Evolutionary conservation across 2,113 vertebrate genomes (phyloP), one percentile per base, ranked within the genome.

Genomic region (Xenotilapia leptura): DNA sequence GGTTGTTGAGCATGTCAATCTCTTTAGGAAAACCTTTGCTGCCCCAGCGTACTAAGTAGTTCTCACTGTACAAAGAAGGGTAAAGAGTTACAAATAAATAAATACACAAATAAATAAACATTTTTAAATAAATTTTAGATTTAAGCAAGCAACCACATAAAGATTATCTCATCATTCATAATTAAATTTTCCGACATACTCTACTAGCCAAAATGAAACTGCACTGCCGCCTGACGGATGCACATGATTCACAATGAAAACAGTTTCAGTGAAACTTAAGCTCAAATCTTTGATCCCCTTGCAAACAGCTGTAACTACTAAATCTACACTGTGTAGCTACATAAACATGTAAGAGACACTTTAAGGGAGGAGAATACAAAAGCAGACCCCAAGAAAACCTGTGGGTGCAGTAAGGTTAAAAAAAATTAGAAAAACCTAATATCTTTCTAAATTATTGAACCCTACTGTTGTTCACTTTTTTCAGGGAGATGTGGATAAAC

Each of bases 1-100:
- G 95, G 80, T 99, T 99, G 97, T 99, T 99, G 70, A 99, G 97
- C 98, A 99, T 99, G 90, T 99, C 98, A 2, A 99, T 96, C 92
- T 99, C 99, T 93, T 98, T 98, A 0, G 98, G 98, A 92, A 99
- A 98, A 81, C 98, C 98, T 94, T 53, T 97, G 70, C 97, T 98
- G 55, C 98, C 98, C 99, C 99, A 99, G 40, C 98, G 96, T 49
- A 99, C 97, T 95, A 99, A 92, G 92, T 99, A 99, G 95, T 99
- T 99, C 92, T 99, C 99, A 93, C 99, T 99, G 95, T 86, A 94
- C 9, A 82, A 60, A 75, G 23, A 10, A 87, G 7, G 9, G 5
- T 26, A 70, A 75, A 65, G 17, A 12, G 2, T 79, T 19, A 55
- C 75, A 31, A 53, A 6, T 5, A 9, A 55, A 12, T 42, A 4